These are phyloP conservation scores for Anolis apletophallus DNA, from an alignment of 2,797 vertebrate genomes.

Conservation along the genomic window DNA sequence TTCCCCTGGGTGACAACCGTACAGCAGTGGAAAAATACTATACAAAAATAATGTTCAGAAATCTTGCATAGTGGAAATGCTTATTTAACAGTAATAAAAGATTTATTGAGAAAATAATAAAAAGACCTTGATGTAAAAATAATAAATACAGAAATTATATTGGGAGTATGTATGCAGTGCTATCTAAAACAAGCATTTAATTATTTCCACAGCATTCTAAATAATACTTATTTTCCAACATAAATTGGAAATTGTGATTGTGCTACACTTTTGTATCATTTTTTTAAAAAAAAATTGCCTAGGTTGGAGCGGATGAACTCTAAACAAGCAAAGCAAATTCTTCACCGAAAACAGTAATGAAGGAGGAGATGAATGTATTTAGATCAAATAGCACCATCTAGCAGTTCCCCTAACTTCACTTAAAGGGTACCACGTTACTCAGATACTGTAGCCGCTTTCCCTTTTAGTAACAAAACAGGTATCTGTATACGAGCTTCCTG, in stretches of 20 bases:
- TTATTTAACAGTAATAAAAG: not conserved
- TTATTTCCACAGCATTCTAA: slow-evolving; percentile 23
- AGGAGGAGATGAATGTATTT: slow-evolving; percentile 63
- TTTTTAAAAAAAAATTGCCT: slow-evolving; percentile 53
- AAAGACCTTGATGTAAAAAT: not conserved
- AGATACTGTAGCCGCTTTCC: slow-evolving; percentile 43
- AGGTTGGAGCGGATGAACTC: slow-evolving; percentile 31
- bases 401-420: slow-evolving; percentile 75
- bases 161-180: slow-evolving; percentile 40
- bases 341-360: slow-evolving; percentile 62
- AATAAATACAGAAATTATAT: slow-evolving; percentile 13
- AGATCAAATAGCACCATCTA: slow-evolving; percentile 84
- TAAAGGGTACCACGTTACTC: slow-evolving; percentile 62
- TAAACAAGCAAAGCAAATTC: slow-evolving; percentile 47
- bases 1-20: slow-evolving; percentile 29
- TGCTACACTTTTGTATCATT: slow-evolving; percentile 28
- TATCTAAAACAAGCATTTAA: slow-evolving; percentile 14
- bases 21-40: slow-evolving; percentile 5
- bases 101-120: fast-evolving
- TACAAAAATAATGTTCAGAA: slow-evolving; percentile 13
- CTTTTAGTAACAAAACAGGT: slow-evolving; percentile 17
- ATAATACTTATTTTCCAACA: slow-evolving; percentile 37
- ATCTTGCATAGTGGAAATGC: not conserved
- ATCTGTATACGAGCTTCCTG: not conserved
- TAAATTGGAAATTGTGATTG: not conserved